phyloP scores from a whole-genome alignment of 2,888 invertebrate species.

The Marronus borbonicus region DNA sequence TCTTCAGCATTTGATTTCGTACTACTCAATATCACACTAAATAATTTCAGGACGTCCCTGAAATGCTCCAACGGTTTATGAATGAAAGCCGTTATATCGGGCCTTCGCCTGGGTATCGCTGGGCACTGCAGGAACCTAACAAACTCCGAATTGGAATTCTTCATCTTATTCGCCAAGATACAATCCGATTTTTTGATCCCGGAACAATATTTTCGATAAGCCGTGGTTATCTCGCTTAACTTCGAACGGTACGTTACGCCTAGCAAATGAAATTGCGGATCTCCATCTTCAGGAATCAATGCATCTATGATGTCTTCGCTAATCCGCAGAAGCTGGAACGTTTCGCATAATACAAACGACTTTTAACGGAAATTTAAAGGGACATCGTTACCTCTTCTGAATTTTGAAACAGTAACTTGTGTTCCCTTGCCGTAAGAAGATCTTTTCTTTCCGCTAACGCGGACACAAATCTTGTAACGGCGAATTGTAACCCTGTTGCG shows the following conservation, averaged over 20 bases:
- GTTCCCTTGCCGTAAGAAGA: constrained; percentile 83
- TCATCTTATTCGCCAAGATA: constrained; percentile 83
- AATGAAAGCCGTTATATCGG: constrained; percentile 88
- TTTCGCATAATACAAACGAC: not conserved
- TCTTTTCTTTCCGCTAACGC: constrained; percentile 84
- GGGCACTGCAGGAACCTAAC: constrained; percentile 86
- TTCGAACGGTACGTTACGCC: constrained; percentile 82
- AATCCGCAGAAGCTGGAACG: constrained; percentile 77
- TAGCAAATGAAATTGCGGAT: constrained; percentile 78
- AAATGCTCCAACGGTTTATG: constrained; percentile 90
- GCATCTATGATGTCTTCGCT: constrained; percentile 88
- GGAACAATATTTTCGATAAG: constrained; percentile 87
- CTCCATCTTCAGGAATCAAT: constrained; percentile 82
- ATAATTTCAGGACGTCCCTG: constrained; percentile 76
- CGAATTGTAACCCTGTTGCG: constrained; percentile 84
- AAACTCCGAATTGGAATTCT: constrained; percentile 84
- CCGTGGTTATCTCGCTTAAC: constrained; percentile 81
- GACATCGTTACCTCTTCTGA: constrained; percentile 79
- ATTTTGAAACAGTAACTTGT: constrained; percentile 87
- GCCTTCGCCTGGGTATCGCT: constrained; percentile 84
- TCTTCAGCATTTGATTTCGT: constrained; percentile 72
- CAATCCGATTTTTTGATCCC: constrained; percentile 90
- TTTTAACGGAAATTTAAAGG: not conserved
- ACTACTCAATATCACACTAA: constrained; percentile 73
- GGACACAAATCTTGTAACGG: constrained; percentile 83